Base-by-base conservation (phyloP, 2,888 invertebrate species). In the Epinotia brunnichana region DNA sequence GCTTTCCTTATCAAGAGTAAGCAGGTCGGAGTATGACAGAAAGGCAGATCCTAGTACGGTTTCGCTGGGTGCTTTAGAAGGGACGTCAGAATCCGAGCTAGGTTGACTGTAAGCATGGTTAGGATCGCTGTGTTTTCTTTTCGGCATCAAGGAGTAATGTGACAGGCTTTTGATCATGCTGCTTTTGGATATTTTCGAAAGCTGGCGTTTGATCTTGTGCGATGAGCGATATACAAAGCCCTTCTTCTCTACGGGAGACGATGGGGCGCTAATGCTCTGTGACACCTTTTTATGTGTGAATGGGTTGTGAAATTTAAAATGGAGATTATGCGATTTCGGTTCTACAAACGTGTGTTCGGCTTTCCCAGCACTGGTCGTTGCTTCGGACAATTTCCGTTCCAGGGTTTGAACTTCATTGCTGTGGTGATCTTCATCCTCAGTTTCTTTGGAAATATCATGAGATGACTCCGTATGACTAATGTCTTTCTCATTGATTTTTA, bases 11-110 rank as follows among this genome's bases (percentile, higher is more conserved):
- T 91, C 91, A 73, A 92, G 82, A 74, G 83, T 87, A 51, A 92
- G 79, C 62, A 94, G 81, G 77, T 94, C 93, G 21, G 86, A 88
- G 74, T 90, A 92, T 11, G 94, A 94, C 29, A 93, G 83, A 79
- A 94, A 94, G 3, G 93, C 92, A 72, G 94, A 92, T 17, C 94
- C 94, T 76, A 94, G 82, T 1, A 94, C 94, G 0, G 94, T 94
- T 11, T 91, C 91, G 81, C 94, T 89, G 41, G 90, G 88, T 62
- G 85, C 86, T 79, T 89, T 91, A 1, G 90, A 90, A 54, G 83
- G 83, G n/a, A 91, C 85, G 75, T 92, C 90, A 15, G 88, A 88
- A 64, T 86, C 83, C 13, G 91, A 92, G 61, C 88, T 87, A 10
- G 91, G 90, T 73, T 91, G 88, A 74, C 90, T 91, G 61, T 90